These are phyloP conservation scores for Phenacoccus solenopsis DNA, from an alignment of 1,140 invertebrate genomes.

Conservation along the genomic window DNA sequence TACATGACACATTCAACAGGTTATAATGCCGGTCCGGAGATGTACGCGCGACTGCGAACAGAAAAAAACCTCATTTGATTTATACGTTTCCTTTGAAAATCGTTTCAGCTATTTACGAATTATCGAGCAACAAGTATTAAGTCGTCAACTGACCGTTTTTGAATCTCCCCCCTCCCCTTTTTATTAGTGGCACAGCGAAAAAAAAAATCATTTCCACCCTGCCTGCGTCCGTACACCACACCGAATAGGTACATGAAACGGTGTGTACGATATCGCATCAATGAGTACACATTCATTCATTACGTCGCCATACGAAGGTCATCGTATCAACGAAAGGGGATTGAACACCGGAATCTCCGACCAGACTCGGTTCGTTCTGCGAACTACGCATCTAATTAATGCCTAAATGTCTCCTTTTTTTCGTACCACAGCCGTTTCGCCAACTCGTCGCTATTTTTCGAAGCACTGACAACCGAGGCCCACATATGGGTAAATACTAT, in stretches of 20 bases:
- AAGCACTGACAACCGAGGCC: background rate
- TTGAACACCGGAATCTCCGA: background rate
- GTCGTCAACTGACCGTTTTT: background rate
- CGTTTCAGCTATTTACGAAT: no score
- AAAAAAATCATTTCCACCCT: background rate
- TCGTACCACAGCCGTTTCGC: no score
- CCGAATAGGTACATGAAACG: no score
- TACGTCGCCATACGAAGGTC: background rate
- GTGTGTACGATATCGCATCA: background rate
- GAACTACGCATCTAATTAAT: no score
- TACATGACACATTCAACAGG: background rate
- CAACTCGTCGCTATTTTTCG: background rate
- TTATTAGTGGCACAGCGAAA: background rate
- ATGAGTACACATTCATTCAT: constrained; percentile 2
- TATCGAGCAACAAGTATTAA: no score
- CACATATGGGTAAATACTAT: background rate
- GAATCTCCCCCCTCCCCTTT: no score
- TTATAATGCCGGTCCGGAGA: background rate
- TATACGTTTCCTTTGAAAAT: background rate
- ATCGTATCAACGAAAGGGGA: background rate
- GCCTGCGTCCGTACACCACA: background rate
- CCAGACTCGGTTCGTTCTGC: no score
- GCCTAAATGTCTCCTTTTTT: no score
- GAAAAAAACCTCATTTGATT: no score
- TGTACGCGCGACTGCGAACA: no score